A percentile compares a stretch with the other conserved stretches of the same genome.
Conservation (phyloP, 1,140 invertebrate genomes). For the Metopolophium dirhodum region DNA sequence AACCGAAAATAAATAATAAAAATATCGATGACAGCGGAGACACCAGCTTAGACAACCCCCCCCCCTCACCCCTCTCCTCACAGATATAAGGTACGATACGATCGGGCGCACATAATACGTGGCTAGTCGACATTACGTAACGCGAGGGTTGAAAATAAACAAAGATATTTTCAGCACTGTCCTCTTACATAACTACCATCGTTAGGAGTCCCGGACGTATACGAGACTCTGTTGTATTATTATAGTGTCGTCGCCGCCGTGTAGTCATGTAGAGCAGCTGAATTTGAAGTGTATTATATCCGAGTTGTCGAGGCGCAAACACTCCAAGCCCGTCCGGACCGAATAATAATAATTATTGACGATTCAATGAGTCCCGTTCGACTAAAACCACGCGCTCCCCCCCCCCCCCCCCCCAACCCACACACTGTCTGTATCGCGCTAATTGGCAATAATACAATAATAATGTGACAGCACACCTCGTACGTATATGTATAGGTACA, state of each 20-base stretch:
- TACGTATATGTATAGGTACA: neutral
- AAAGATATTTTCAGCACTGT: neutral
- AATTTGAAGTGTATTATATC: neutral
- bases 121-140: neutral
- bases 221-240: neutral
- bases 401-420: too few species aligned
- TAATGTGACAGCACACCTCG: too few species aligned
- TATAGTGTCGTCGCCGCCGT: neutral
- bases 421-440: neutral
- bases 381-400: neutral
- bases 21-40: neutral
- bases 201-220: neutral
- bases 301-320: neutral
- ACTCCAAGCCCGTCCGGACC: neutral
- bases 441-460: neutral
- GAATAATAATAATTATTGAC: neutral
- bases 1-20: neutral
- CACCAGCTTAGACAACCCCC: too few species aligned
- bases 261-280: neutral
- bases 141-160: neutral
- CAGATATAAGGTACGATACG: too few species aligned
- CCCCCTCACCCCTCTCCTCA: accelerated
- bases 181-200: neutral
- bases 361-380: neutral
- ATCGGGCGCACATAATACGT: neutral